Conservation (phyloP, 1,140 invertebrate genomes). For the Brachionus angularis region DNA sequence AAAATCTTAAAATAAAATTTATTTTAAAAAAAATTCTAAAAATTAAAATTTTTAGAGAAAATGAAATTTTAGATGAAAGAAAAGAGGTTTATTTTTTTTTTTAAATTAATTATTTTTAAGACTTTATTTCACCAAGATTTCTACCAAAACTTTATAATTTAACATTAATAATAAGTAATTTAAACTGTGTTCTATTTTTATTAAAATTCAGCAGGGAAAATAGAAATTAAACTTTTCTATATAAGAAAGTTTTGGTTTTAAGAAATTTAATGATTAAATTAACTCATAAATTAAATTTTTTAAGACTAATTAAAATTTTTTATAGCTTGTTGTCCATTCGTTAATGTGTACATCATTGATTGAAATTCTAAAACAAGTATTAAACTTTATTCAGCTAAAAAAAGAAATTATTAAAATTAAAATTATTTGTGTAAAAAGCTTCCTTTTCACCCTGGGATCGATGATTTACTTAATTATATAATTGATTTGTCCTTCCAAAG, state of each 20-base stretch:
- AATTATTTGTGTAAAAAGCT: slow-evolving; percentile 60
- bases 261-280: too few species aligned
- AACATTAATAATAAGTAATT: too few species aligned
- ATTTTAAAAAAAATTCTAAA: too few species aligned
- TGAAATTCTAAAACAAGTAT: not conserved
- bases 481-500: slow-evolving; percentile 94
- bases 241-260: too few species aligned
- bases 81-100: slow-evolving; percentile 62
- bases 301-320: too few species aligned
- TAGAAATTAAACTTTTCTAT: too few species aligned
- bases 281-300: too few species aligned
- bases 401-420: not conserved
- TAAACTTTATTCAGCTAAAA: not conserved
- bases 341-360: not conserved
- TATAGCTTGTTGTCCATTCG: not conserved
- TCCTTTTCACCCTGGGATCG: slow-evolving; percentile 93
- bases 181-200: too few species aligned
- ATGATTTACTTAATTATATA: slow-evolving; percentile 87
- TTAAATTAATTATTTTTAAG: not conserved
- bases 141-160: too few species aligned
- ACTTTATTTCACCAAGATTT: too few species aligned
- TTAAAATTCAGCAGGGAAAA: too few species aligned
- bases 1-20: too few species aligned
- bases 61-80: slow-evolving; percentile 72
- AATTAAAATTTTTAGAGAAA: slow-evolving; percentile 48